Conservation (phyloP, 2,888 invertebrate species). For the Metacarcinus magister region DNA sequence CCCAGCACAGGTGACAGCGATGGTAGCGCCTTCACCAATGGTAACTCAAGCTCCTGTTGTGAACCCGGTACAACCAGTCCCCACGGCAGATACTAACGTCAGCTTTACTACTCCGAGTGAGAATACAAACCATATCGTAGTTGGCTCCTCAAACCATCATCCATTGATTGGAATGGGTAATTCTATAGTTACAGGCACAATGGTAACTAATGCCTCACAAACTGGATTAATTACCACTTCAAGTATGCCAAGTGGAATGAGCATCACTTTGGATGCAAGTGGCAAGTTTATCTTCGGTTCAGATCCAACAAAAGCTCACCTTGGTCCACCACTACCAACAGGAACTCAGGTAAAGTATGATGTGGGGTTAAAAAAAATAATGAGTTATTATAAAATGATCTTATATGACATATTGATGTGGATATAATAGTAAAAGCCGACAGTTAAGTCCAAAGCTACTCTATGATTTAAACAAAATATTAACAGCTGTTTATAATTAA, state of each 20-base stretch:
- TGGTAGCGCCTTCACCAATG: not conserved
- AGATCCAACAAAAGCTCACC: conserved; percentile 76
- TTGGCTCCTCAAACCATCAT: conserved; percentile 72
- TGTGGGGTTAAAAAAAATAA: not conserved
- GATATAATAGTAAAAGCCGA: not conserved
- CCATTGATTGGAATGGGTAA: conserved; percentile 59
- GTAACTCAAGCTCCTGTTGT: conserved; percentile 29
- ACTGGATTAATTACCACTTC: conserved; percentile 68
- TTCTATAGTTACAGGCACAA: conserved; percentile 58
- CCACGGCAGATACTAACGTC: conserved; percentile 44
- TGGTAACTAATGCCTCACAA: conserved; percentile 64
- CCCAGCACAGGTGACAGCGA: conserved; percentile 26
- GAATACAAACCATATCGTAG: conserved; percentile 67
- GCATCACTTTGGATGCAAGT: conserved; percentile 78
- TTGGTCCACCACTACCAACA: conserved; percentile 60
- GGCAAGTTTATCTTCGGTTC: conserved; percentile 78
- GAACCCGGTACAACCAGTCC: conserved; percentile 51
- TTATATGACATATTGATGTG: not conserved
- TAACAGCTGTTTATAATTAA: not conserved
- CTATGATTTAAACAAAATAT: not conserved
- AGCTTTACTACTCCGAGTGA: conserved; percentile 60
- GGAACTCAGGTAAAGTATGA: conserved; percentile 68
- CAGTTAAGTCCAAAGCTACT: not conserved
- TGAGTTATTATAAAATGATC: not conserved
- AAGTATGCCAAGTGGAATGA: conserved; percentile 77